A percentile compares a stretch with the other conserved stretches of the same genome.
Evolutionary conservation across 1,140 invertebrate genomes (phyloP).

Genomic region (Apis florea): DNA sequence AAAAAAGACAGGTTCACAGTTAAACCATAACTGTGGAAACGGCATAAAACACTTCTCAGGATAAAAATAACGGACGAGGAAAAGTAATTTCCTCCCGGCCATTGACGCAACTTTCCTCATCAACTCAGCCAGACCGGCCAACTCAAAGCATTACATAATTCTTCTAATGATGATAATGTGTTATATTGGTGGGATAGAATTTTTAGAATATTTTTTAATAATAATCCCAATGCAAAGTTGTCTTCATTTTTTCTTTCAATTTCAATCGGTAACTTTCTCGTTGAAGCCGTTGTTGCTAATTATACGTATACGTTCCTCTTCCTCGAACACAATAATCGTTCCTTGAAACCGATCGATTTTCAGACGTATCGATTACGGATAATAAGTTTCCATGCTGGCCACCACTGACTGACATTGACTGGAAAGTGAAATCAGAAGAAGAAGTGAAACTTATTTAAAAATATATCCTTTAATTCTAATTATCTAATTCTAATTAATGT

Average conservation of each 20-base stretch:
- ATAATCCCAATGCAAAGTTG: neutral
- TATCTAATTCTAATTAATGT: too few species aligned
- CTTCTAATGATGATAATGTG: too few species aligned
- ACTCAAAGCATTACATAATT: conserved; percentile 22
- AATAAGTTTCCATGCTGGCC: neutral
- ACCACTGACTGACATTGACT: neutral
- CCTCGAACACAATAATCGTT: conserved; percentile 11
- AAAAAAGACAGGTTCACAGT: neutral
- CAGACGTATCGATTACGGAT: conserved; percentile 11
- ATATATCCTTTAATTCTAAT: neutral
- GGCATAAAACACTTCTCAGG: conserved; percentile 1
- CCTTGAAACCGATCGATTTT: conserved; percentile 36
- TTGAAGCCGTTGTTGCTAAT: neutral
- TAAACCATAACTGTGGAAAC: neutral
- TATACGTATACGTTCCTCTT: neutral
- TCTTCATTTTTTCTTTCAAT: neutral
- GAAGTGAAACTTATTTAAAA: neutral
- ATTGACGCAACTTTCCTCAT: conserved; percentile 25
- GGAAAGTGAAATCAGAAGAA: neutral
- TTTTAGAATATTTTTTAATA: conserved; percentile 1
- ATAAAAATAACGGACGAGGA: conserved; percentile 42
- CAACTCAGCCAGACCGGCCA: neutral
- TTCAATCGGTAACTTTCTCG: neutral
- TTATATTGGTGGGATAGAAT: neutral
- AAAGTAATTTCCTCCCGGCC: conserved; percentile 41